Conservation (phyloP, 2,888 invertebrate species). For the Glyphotaelius pellucidus region DNA sequence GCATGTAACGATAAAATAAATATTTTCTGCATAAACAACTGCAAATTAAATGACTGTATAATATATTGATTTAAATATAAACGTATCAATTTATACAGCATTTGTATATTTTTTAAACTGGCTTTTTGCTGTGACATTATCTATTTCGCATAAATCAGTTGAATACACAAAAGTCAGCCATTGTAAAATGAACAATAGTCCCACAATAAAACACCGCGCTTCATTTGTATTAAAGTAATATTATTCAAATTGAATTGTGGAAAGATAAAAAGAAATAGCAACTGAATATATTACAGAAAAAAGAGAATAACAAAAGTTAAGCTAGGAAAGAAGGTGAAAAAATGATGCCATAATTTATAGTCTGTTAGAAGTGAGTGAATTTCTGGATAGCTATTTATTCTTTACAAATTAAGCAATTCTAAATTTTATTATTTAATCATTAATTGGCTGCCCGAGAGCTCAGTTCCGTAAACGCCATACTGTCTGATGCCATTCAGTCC, state of each 20-base stretch:
- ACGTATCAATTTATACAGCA: not conserved
- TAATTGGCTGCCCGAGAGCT: not conserved
- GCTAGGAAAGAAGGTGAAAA: not conserved
- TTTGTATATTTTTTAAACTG: not conserved
- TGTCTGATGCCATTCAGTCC: not conserved
- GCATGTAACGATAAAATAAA: not conserved
- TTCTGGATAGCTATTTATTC: too few relatives aligned
- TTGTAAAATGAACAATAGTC: constrained; percentile 12
- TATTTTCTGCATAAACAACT: not conserved
- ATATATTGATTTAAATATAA: not conserved
- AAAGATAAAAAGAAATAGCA: not conserved
- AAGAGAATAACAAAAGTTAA: not conserved
- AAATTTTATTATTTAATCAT: too few relatives aligned
- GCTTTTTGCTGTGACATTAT: not conserved
- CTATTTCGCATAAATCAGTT: constrained; percentile 18
- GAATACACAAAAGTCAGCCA: constrained; percentile 5
- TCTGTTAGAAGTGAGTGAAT: not conserved
- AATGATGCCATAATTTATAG: not conserved
- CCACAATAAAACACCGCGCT: not conserved
- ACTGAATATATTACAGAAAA: not conserved
- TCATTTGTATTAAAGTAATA: not conserved
- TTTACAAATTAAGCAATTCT: too few relatives aligned
- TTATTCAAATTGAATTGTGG: not conserved
- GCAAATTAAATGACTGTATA: not conserved
- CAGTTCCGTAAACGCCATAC: not conserved